Evolutionary conservation across 2,113 vertebrate species (phyloP).

Genomic region (Numenius arquata): DNA sequence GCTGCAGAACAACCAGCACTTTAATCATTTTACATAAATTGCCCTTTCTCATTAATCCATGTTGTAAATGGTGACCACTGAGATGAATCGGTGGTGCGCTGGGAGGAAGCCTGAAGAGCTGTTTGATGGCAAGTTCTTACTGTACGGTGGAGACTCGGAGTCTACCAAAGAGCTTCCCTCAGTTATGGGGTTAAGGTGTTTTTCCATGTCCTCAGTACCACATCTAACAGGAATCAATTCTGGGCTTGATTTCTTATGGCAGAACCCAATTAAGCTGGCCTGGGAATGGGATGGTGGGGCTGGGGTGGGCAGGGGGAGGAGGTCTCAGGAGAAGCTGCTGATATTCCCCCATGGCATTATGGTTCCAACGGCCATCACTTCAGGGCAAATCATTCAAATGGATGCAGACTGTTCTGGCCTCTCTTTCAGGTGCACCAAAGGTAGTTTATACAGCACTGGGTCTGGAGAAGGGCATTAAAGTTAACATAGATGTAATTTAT

Average conservation of each 20-base stretch:
- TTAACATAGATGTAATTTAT: not conserved
- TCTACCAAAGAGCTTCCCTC: not conserved
- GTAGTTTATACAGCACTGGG: not conserved
- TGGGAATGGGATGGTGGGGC: not conserved
- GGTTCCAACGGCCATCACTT: not conserved
- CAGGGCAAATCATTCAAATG: not conserved
- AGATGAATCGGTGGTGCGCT: not conserved
- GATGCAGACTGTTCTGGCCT: not conserved
- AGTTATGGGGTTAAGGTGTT: not conserved
- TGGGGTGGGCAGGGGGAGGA: not conserved
- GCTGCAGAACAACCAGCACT: not conserved
- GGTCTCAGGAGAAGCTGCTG: not conserved
- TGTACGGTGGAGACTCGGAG: not conserved
- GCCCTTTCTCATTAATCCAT: not conserved
- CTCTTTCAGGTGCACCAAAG: not conserved
- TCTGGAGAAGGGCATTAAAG: not conserved
- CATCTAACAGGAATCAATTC: fast-evolving
- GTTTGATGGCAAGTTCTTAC: not conserved
- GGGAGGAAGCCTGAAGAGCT: not conserved
- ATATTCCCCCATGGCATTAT: not conserved
- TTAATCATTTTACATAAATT: not conserved
- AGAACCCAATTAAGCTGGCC: not conserved
- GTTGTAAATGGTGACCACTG: not conserved
- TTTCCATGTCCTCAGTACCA: not conserved
- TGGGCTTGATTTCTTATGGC: not conserved